phyloP scores from a whole-genome alignment of 2,113 vertebrate genomes.

The Gymnobelideus leadbeateri region DNA sequence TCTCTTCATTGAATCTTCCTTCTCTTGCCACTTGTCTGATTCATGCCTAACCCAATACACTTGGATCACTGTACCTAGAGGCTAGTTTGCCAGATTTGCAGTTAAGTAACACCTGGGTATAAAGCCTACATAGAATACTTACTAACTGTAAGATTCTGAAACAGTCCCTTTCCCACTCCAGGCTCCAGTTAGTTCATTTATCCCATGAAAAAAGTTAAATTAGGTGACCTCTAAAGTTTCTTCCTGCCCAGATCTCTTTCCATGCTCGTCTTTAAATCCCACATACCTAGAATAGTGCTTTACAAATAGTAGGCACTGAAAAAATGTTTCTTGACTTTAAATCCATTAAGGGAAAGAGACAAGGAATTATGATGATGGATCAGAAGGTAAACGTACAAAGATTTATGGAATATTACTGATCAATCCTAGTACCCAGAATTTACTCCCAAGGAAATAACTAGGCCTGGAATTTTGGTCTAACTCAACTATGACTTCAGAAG shows the following conservation, averaged over 20 bases:
- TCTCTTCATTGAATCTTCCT: neutral
- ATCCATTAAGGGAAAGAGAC: neutral
- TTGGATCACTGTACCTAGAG: neutral
- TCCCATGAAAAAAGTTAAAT: neutral
- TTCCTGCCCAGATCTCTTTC: too few species aligned
- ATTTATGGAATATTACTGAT: neutral
- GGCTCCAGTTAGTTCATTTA: neutral
- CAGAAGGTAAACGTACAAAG: neutral
- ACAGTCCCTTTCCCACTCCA: neutral
- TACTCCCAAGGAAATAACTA: neutral
- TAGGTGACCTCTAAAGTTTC: neutral
- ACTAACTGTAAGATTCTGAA: neutral
- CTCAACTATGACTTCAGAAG: neutral
- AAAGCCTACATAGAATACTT: neutral
- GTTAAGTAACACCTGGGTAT: neutral
- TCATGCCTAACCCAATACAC: neutral
- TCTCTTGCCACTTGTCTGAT: neutral
- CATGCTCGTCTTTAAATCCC: neutral
- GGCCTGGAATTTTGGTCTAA: neutral
- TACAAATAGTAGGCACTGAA: neutral
- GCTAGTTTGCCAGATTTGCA: neutral
- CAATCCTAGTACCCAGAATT: neutral
- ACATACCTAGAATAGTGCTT: neutral
- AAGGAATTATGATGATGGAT: neutral
- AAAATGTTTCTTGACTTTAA: neutral